phyloP scores from a whole-genome alignment of 2,888 invertebrate genomes.

The Agrypnus murinus region DNA sequence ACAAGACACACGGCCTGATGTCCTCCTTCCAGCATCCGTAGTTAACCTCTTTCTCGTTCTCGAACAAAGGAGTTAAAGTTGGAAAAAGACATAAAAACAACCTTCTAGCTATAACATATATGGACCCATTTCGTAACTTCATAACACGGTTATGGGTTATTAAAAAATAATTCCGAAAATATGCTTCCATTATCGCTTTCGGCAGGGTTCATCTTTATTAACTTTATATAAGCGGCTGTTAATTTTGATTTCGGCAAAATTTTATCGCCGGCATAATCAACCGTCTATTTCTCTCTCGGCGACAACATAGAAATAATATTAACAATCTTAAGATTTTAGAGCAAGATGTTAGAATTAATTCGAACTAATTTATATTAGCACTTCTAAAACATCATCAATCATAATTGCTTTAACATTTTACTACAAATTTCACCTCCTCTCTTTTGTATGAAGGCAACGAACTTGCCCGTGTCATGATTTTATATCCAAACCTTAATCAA shows the following conservation, averaged over 20 bases:
- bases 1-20: conserved; percentile 46
- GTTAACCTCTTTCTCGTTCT: conserved; percentile 23
- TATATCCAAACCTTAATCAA: conserved; percentile 16
- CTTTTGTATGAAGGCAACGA: neutral
- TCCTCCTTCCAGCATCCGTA: conserved; percentile 54
- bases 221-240: conserved; percentile 14
- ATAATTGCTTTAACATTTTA: conserved; percentile 19
- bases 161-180: conserved; percentile 45
- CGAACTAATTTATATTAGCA: neutral
- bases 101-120: conserved; percentile 34
- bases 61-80: conserved; percentile 5
- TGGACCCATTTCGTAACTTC: conserved; percentile 40
- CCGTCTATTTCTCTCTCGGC: neutral
- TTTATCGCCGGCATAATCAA: conserved; percentile 20
- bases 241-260: conserved; percentile 29
- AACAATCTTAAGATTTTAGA: neutral
- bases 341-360: conserved; percentile 13
- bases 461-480: conserved; percentile 15
- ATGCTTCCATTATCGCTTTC: conserved; percentile 36
- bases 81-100: conserved; percentile 27
- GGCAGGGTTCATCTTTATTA: conserved; percentile 22
- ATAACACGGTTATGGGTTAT: conserved; percentile 45
- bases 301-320: neutral
- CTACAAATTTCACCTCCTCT: conserved; percentile 16
- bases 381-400: conserved; percentile 10